A percentile compares a stretch with the other conserved stretches of the same genome.
These are phyloP conservation scores for Platysteira castanea DNA, from an alignment of 2,113 vertebrate genomes.

Conservation along the genomic window DNA sequence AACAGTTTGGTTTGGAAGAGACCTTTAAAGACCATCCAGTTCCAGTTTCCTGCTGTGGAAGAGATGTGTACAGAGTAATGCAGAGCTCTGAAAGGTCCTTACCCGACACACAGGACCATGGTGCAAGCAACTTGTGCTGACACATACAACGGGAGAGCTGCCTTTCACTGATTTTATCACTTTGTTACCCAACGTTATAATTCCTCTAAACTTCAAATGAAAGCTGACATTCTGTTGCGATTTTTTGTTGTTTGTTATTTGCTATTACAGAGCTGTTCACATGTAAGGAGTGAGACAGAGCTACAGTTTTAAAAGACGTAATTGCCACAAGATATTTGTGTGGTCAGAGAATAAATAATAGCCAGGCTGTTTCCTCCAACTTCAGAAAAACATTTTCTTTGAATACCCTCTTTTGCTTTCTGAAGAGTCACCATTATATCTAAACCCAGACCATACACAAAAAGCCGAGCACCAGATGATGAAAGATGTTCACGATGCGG, in stretches of 20 bases:
- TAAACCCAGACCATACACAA: not conserved
- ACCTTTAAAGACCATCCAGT: not conserved
- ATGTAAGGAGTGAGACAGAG: not conserved
- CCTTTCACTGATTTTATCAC: not conserved
- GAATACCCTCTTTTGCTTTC: not conserved
- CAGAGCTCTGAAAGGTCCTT: not conserved
- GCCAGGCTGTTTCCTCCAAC: conserved; percentile 5
- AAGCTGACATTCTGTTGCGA: conserved; percentile 2
- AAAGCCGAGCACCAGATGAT: not conserved
- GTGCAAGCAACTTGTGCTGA: not conserved
- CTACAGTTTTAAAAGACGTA: not conserved
- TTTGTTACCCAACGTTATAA: not conserved
- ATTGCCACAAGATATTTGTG: conserved; percentile 25
- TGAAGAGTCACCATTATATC: not conserved
- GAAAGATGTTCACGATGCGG: not conserved
- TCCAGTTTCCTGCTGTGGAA: not conserved
- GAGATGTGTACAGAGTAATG: not conserved
- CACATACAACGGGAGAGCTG: not conserved
- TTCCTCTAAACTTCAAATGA: not conserved
- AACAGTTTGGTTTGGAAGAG: not conserved
- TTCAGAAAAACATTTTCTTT: conserved; percentile 37
- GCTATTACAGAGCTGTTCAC: not conserved
- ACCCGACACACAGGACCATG: not conserved
- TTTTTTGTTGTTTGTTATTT: not conserved
- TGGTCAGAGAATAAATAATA: conserved; percentile 16